Evolutionary conservation across 2,797 vertebrate species (phyloP), one percentile per base, ranked within the genome.

Genomic region (Bucorvus abyssinicus): DNA sequence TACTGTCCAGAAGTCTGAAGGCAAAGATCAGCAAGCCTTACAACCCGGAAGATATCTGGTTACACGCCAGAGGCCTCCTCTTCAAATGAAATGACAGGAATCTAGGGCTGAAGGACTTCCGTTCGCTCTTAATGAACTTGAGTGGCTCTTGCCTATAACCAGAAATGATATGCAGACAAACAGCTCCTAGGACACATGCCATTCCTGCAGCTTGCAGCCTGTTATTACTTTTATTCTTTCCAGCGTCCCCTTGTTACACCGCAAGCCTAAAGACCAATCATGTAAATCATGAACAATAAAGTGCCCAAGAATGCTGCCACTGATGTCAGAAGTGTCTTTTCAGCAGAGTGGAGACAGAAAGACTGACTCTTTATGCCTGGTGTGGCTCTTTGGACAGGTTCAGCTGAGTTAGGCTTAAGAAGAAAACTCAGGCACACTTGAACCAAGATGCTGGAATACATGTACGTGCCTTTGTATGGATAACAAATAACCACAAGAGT

Each of bases 1-100:
- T 97, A 94, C 96, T 96, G 97, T 91, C 97, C 97, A 97, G 97
- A 92, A 97, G 96, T 74, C 89, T 94, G 61, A 96, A 94, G 95
- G 96, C 92, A 75, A 96, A 97, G 97, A 96, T 95, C 96, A 96
- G 95, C 93, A 49, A 96, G 95, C 93, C 94, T 93, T 94, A 59
- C 23, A 92, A 96, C 95, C 91, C 80, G 81, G 95, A 95, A 91
- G 93, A 89, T 96, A 96, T 98, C 97, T 87, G 45, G 76, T 97
- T 97, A 96, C 97, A 94, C 1, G 90, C 96, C 89, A 97, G 96
- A 97, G 93, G 96, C 90, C 94, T 97, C 90, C 90, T 97, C 94
- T 96, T 63, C 93, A 94, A 74, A 94, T 94, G 93, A 96, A 97
- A 97, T 78, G 92, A 57, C 93, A 96, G 96, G 93, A 94, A 94